phyloP scores from a whole-genome alignment of 2,113 vertebrate genomes.

The Odobenus rosmarus region DNA sequence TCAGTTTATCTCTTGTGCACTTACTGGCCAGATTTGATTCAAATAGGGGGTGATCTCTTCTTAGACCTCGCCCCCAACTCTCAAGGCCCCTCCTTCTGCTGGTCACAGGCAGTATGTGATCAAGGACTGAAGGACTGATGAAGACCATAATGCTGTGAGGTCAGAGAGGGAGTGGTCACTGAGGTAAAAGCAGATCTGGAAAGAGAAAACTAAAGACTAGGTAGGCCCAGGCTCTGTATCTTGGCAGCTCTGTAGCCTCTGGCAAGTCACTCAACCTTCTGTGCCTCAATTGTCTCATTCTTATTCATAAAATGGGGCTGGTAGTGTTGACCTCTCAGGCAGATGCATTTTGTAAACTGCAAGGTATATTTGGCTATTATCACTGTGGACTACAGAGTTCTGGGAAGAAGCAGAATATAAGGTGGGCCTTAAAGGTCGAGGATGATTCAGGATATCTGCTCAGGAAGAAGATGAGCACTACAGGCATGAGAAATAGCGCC shows the following conservation, averaged over 20 bases:
- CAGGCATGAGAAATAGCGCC: neutral
- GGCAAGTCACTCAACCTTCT: neutral
- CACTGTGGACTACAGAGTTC: neutral
- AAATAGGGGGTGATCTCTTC: neutral
- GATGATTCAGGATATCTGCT: neutral
- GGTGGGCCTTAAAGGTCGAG: neutral
- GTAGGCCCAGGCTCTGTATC: neutral
- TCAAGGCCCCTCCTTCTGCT: conserved; percentile 23
- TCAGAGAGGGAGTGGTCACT: conserved; percentile 52
- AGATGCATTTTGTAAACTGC: conserved; percentile 43
- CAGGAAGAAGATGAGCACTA: neutral
- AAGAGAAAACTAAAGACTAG: neutral
- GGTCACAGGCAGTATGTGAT: neutral
- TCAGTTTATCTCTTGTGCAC: neutral
- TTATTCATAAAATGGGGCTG: conserved; percentile 14
- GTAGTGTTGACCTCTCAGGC: neutral
- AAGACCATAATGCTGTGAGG: conserved; percentile 37
- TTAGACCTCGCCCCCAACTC: neutral
- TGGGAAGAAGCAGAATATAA: neutral
- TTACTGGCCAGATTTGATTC: conserved; percentile 6
- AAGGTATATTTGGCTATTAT: conserved; percentile 12
- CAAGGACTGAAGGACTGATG: neutral
- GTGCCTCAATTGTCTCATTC: neutral
- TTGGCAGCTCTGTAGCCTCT: neutral
- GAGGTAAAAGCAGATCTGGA: conserved; percentile 32